These are phyloP conservation scores for Timema cristinae DNA, from an alignment of 2,888 invertebrate species.

Conservation along the genomic window DNA sequence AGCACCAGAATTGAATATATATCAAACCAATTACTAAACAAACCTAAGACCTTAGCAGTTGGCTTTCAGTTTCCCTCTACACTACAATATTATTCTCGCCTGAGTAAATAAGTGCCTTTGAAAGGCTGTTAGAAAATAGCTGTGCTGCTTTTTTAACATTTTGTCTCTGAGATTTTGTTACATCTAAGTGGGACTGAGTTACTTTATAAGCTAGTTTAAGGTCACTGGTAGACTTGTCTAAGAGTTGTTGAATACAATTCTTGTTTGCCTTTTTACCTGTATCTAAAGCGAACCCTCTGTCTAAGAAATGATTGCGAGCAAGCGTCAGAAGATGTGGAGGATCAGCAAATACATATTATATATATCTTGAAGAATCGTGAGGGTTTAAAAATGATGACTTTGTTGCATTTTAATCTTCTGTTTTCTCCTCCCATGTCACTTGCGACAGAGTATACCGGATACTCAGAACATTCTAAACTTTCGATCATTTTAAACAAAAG, in stretches of 20 bases:
- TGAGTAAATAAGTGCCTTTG: neutral
- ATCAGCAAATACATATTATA: neutral
- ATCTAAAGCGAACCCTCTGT: neutral
- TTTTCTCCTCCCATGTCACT: neutral
- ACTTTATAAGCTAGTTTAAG: neutral
- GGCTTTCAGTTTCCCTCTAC: neutral
- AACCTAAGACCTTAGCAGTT: neutral
- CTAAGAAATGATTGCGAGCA: slow-evolving; percentile 3
- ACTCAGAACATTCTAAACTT: neutral
- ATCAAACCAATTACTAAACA: neutral
- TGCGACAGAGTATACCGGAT: neutral
- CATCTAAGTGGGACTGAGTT: neutral
- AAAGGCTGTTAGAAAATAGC: neutral
- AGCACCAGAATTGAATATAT: neutral
- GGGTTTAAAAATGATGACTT: neutral
- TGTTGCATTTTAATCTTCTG: neutral
- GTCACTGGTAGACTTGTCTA: neutral
- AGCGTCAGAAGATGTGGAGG: neutral
- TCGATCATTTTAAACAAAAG: neutral
- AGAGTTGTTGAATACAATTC: neutral
- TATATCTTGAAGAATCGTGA: neutral
- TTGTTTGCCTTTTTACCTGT: neutral
- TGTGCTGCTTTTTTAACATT: slow-evolving; percentile 4
- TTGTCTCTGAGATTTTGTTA: neutral
- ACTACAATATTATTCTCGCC: neutral